A percentile compares a stretch with the other conserved stretches of the same genome.
Conservation (phyloP, 2,113 vertebrate genomes). For the Puffinus mauretanicus region DNA sequence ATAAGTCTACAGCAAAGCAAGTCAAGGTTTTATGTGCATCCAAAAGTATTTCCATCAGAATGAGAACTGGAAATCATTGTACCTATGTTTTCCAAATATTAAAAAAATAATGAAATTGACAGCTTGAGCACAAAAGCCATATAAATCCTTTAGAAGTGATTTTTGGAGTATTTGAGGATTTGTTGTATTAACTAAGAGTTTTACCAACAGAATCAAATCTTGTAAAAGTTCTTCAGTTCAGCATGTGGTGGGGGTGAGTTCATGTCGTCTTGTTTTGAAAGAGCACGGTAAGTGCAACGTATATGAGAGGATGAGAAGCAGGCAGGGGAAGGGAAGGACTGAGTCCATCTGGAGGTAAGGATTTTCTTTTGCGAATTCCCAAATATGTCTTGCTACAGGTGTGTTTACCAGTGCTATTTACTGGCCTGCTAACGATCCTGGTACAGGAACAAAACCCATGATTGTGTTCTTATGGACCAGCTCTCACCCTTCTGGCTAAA, state of each 20-base stretch:
- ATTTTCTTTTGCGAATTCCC: background rate
- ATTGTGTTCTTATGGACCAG: background rate
- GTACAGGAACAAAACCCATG: background rate
- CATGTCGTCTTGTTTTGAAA: background rate
- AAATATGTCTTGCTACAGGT: background rate
- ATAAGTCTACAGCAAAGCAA: background rate
- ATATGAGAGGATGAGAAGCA: background rate
- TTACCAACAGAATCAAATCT: background rate
- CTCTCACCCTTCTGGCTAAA: background rate
- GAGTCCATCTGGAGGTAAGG: background rate
- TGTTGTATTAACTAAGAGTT: background rate
- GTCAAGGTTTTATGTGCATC: background rate
- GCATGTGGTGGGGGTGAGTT: background rate
- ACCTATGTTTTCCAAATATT: background rate
- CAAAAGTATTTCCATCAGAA: background rate
- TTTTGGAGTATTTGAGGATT: background rate
- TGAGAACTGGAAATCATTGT: background rate
- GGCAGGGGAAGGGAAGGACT: background rate
- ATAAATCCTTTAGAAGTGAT: background rate
- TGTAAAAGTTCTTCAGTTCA: background rate
- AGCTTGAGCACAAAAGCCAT: background rate
- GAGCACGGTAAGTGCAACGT: accelerated
- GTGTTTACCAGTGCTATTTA: background rate
- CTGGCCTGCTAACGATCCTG: background rate
- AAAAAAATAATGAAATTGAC: background rate